phyloP scores from a whole-genome alignment of 2,113 vertebrate species.

The Copsychus sechellarum region DNA sequence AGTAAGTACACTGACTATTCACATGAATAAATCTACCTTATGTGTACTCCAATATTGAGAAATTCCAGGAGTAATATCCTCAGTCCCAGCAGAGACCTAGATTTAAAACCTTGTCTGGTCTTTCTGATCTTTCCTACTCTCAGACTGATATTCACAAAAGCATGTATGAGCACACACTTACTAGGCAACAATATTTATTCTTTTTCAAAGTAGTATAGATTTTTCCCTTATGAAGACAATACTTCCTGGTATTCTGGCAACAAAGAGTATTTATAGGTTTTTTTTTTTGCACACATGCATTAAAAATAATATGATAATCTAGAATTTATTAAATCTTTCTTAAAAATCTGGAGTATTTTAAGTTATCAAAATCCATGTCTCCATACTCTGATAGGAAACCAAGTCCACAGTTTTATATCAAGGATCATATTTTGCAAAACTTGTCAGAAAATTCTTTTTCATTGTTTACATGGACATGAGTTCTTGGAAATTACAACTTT shows the following conservation, averaged over 20 bases:
- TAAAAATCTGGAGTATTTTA: neutral
- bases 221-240: neutral
- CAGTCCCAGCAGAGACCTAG: neutral
- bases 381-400: neutral
- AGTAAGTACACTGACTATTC: neutral
- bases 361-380: neutral
- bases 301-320: neutral
- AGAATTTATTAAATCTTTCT: neutral
- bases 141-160: neutral
- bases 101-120: neutral
- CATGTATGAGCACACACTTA: neutral
- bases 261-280: neutral
- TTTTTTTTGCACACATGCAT: neutral
- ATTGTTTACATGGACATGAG: neutral
- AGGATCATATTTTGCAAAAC: neutral
- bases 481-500: neutral
- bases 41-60: neutral
- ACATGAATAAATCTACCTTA: neutral
- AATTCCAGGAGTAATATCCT: neutral
- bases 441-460: neutral
- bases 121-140: neutral
- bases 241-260: neutral
- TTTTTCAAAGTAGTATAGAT: neutral
- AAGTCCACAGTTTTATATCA: neutral
- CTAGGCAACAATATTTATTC: neutral